These are phyloP conservation scores for Solenopsis fugax DNA, from an alignment of 1,140 invertebrate species.

Conservation along the genomic window DNA sequence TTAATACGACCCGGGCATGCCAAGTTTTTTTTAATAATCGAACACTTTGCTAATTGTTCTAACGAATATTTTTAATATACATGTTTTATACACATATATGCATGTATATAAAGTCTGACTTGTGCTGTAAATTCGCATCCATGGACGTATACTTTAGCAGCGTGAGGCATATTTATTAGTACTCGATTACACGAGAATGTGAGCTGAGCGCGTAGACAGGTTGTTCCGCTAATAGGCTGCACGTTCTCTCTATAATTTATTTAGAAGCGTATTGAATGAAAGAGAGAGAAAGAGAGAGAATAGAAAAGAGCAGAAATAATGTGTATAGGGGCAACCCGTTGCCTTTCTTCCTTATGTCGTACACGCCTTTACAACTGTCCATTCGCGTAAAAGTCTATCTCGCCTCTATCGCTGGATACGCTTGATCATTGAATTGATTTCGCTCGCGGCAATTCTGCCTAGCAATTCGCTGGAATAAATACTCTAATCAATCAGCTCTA, in stretches of 20 bases:
- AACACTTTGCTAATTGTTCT: too few species aligned
- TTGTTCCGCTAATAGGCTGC: conserved; percentile 75
- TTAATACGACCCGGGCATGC: too few species aligned
- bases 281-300: not conserved
- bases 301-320: not conserved
- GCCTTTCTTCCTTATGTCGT: conserved; percentile 2
- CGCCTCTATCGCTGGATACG: not conserved
- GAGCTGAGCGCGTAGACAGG: conserved; percentile 59
- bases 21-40: too few species aligned
- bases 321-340: not conserved
- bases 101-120: conserved; percentile 3
- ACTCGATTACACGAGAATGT: conserved; percentile 45
- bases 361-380: conserved; percentile 28
- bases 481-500: conserved; percentile 14
- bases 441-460: not conserved
- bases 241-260: conserved; percentile 73
- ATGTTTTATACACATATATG: not conserved
- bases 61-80: too few species aligned
- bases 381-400: conserved; percentile 20
- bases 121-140: conserved; percentile 15
- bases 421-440: conserved; percentile 31
- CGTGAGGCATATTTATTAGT: conserved; percentile 51
- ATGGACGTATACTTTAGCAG: conserved; percentile 18
- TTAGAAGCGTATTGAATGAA: conserved; percentile 55
- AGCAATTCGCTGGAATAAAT: conserved; percentile 33